Percentiles rank a stretch among this genome's conserved stretches.
These are phyloP conservation scores for Catocala sponsa DNA, from an alignment of 2,888 invertebrate species.

Conservation along the genomic window DNA sequence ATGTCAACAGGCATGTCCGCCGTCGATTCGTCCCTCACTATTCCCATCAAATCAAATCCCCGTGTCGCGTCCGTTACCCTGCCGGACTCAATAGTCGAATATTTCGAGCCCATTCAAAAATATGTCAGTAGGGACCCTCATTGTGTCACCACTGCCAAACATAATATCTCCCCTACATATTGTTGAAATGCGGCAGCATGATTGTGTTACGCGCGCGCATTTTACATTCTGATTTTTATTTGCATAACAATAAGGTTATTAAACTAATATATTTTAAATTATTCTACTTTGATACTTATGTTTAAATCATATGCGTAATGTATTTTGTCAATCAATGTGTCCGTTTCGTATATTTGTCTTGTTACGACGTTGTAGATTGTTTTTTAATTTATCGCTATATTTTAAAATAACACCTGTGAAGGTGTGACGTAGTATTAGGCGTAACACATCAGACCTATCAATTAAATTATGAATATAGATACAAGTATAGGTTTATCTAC, in stretches of 20 bases:
- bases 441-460: too few species aligned
- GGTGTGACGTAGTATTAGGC: neutral
- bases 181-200: slow-evolving; percentile 38
- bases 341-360: neutral
- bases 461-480: too few species aligned
- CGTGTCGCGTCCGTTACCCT: slow-evolving; percentile 50
- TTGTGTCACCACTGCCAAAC: slow-evolving; percentile 46
- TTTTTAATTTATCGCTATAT: slow-evolving; percentile 5
- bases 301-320: neutral
- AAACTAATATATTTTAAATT: slow-evolving; percentile 1
- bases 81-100: slow-evolving; percentile 53
- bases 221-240: slow-evolving; percentile 37
- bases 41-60: slow-evolving; percentile 39
- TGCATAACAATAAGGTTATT: slow-evolving; percentile 34
- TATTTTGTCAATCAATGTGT: neutral
- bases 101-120: slow-evolving; percentile 69
- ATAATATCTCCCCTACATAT: slow-evolving; percentile 48
- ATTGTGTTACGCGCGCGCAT: slow-evolving; percentile 36
- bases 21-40: slow-evolving; percentile 27
- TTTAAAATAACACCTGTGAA: neutral
- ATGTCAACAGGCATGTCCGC: neutral
- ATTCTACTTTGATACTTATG: slow-evolving; percentile 17
- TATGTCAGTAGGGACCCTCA: slow-evolving; percentile 70
- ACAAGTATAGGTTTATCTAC: too few species aligned
- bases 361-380: neutral